Percentiles rank a stretch among this genome's conserved stretches.
Evolutionary conservation across 2,888 invertebrate species (phyloP).

Genomic region (Mythimna lalbum): DNA sequence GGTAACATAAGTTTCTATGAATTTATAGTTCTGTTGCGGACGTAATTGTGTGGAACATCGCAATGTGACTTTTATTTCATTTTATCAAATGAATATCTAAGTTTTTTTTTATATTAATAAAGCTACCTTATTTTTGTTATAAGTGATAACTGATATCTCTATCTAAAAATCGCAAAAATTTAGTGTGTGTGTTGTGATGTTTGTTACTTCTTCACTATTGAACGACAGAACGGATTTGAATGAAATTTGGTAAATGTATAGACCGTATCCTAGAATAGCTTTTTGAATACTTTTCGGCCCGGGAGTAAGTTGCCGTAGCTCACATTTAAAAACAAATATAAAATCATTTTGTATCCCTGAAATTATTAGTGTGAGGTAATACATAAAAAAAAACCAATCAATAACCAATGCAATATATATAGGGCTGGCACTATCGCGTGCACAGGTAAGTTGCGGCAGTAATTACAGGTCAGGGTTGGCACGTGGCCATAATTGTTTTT

Average conservation of each 20-base stretch:
- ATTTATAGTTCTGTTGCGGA: constrained; percentile 29
- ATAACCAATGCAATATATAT: constrained; percentile 13
- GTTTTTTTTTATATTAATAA: not conserved
- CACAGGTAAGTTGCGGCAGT: constrained; percentile 71
- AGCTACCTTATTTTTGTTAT: not conserved
- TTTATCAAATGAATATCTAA: not conserved
- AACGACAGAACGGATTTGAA: too few relatives aligned
- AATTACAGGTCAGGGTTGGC: constrained; percentile 75
- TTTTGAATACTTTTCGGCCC: too few relatives aligned
- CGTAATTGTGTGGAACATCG: constrained; percentile 39
- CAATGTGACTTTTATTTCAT: constrained; percentile 18
- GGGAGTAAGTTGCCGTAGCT: too few relatives aligned
- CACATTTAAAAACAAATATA: too few relatives aligned
- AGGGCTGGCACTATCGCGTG: constrained; percentile 64
- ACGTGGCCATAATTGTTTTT: constrained; percentile 85
- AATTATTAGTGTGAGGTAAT: not conserved
- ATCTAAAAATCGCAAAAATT: too few relatives aligned
- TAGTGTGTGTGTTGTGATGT: too few relatives aligned
- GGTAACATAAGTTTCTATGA: constrained; percentile 41
- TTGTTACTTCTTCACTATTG: too few relatives aligned
- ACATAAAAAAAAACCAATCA: constrained; percentile 16
- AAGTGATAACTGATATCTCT: too few relatives aligned
- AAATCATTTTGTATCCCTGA: too few relatives aligned
- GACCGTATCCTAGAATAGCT: too few relatives aligned
- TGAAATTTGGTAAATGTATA: too few relatives aligned